Evolutionary conservation across 1,140 invertebrate species (phyloP).

Genomic region (Pentalonia nigronervosa): DNA sequence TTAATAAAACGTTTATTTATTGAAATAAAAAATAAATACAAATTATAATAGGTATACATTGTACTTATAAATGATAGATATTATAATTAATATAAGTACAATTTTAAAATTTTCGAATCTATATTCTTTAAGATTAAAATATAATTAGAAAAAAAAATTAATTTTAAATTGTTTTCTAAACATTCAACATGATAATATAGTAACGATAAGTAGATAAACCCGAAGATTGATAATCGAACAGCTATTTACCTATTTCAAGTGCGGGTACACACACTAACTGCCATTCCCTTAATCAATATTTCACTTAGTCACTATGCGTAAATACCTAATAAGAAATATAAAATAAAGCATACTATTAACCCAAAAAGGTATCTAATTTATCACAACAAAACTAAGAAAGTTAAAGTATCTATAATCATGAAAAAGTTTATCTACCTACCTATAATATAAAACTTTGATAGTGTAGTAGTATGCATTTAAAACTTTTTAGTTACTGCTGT

Average conservation of each 20-base stretch:
- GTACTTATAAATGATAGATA: background rate
- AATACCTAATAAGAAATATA: background rate
- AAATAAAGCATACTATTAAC: background rate
- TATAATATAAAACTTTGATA: background rate
- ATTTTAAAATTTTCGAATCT: background rate
- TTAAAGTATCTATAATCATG: slow-evolving; percentile 8
- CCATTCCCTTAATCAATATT: background rate
- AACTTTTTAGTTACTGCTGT: slow-evolving; percentile 3
- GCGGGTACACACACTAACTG: background rate
- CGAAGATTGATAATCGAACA: background rate
- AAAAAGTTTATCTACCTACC: background rate
- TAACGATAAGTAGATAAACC: background rate
- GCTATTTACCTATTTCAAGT: background rate
- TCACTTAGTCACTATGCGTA: background rate
- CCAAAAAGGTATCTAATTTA: background rate
- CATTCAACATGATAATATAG: background rate
- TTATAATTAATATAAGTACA: background rate
- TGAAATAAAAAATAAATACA: too few relatives aligned
- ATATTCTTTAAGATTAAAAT: background rate
- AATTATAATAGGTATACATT: background rate
- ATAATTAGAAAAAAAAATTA: background rate
- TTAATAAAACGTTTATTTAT: background rate
- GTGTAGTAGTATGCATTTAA: background rate
- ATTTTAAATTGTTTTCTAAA: background rate
- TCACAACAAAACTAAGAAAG: background rate